Conservation (phyloP, 2,113 vertebrate genomes). For the Sander lucioperca region DNA sequence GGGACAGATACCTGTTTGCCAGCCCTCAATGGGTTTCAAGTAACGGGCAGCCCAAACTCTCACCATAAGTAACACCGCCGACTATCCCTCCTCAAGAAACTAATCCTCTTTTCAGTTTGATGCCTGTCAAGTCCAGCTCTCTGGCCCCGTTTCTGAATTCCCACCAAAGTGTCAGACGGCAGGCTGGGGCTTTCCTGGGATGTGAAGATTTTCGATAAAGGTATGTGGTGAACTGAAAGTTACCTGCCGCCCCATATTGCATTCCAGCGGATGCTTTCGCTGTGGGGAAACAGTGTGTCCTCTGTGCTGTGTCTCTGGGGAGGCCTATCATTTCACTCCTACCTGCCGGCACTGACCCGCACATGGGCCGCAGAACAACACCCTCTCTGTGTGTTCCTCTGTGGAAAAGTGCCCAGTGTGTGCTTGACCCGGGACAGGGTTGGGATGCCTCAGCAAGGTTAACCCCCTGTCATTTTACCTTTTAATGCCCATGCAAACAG, state of each 20-base stretch:
- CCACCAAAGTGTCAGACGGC: slow-evolving; percentile 64
- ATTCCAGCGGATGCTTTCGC: slow-evolving; percentile 78
- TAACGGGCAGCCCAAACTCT: neutral
- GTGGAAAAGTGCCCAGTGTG: slow-evolving; percentile 65
- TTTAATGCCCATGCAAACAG: slow-evolving; percentile 52
- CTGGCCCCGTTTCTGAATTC: slow-evolving; percentile 50
- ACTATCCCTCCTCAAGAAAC: slow-evolving; percentile 21
- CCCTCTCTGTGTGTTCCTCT: slow-evolving; percentile 71
- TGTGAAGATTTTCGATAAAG: slow-evolving; percentile 78
- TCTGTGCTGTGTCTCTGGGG: slow-evolving; percentile 77
- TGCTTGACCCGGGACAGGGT: slow-evolving; percentile 62
- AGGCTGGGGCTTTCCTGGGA: slow-evolving; percentile 62
- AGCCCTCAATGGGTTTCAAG: neutral
- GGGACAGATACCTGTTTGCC: neutral
- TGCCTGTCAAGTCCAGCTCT: slow-evolving; percentile 43
- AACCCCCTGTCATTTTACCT: slow-evolving; percentile 68
- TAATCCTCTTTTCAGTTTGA: slow-evolving; percentile 47
- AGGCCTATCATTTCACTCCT: slow-evolving; percentile 74
- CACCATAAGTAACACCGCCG: neutral
- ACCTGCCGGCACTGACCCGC: slow-evolving; percentile 69
- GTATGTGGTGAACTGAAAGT: slow-evolving; percentile 77
- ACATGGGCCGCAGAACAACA: slow-evolving; percentile 74
- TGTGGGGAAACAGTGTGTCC: slow-evolving; percentile 74
- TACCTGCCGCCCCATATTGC: slow-evolving; percentile 75
- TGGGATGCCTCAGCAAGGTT: slow-evolving; percentile 57